Percentiles rank a stretch among this genome's conserved stretches.
Evolutionary conservation across 2,888 invertebrate species (phyloP).

Genomic region (Tetranychus piercei): DNA sequence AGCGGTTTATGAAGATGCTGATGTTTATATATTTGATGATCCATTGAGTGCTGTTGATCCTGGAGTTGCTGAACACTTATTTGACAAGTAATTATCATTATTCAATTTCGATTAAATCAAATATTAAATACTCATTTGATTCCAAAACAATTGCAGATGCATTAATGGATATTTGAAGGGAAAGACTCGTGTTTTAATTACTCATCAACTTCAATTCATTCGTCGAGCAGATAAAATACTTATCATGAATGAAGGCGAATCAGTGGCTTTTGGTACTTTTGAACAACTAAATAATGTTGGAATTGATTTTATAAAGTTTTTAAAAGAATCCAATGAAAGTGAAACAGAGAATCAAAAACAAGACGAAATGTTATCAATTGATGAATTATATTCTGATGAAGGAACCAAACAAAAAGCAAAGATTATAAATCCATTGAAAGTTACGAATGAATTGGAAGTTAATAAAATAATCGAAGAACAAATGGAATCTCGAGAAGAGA

Average conservation of each 20-base stretch:
- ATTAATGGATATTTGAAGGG: constrained; percentile 1
- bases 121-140: no score
- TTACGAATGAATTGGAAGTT: not conserved
- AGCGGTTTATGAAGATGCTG: constrained; percentile 11
- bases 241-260: constrained; percentile 40
- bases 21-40: constrained; percentile 11
- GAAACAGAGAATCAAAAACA: not conserved
- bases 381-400: not conserved
- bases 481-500: constrained; percentile 17
- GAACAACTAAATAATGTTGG: not conserved
- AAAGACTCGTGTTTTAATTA: not conserved
- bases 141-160: not conserved
- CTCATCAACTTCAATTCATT: constrained; percentile 11
- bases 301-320: not conserved
- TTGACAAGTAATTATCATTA: not conserved
- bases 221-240: not conserved
- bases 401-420: not conserved
- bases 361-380: not conserved
- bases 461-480: not conserved
- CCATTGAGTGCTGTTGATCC: constrained; percentile 13
- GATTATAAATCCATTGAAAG: not conserved
- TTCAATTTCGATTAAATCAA: no score
- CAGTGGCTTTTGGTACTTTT: not conserved
- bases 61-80: constrained; percentile 8
- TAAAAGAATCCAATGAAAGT: not conserved